Evolutionary conservation across 2,797 vertebrate species (phyloP).

Genomic region (Galaxias olidus): DNA sequence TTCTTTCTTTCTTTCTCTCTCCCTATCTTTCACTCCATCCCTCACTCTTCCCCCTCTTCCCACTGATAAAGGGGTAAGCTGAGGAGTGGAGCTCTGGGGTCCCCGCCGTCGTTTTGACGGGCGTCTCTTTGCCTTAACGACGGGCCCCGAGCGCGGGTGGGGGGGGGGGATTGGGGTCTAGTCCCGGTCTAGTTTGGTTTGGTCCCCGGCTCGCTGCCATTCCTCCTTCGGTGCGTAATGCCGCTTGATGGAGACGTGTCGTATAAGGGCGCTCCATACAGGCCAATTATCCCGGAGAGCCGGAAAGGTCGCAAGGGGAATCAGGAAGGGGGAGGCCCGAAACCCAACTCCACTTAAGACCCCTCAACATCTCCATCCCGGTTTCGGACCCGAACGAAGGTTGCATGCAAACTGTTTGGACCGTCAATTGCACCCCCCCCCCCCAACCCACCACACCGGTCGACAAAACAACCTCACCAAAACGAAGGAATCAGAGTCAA

Average conservation of each 20-base stretch:
- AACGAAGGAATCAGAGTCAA: too few species aligned
- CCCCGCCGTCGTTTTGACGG: conserved; percentile 27
- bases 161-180: conserved; percentile 18
- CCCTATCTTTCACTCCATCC: not conserved
- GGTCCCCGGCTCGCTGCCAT: conserved; percentile 34
- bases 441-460: too few species aligned
- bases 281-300: conserved; percentile 50
- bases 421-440: too few species aligned
- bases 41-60: conserved; percentile 1
- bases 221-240: conserved; percentile 51
- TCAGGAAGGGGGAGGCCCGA: too few species aligned
- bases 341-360: conserved; percentile 37
- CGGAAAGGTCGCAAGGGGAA: conserved; percentile 51
- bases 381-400: too few species aligned
- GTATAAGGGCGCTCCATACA: conserved; percentile 36
- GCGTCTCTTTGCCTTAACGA: conserved; percentile 45
- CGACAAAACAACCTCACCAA: too few species aligned
- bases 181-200: conserved; percentile 43
- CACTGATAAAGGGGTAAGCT: not conserved
- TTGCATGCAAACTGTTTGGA: too few species aligned
- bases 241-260: conserved; percentile 58
- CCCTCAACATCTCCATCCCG: conserved; percentile 55
- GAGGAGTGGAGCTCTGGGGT: not conserved
- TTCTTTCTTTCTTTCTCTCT: not conserved
- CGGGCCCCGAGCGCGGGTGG: conserved; percentile 9